Base-by-base conservation (phyloP, 2,113 vertebrate genomes). In the Chlorocebus sabaeus region DNA sequence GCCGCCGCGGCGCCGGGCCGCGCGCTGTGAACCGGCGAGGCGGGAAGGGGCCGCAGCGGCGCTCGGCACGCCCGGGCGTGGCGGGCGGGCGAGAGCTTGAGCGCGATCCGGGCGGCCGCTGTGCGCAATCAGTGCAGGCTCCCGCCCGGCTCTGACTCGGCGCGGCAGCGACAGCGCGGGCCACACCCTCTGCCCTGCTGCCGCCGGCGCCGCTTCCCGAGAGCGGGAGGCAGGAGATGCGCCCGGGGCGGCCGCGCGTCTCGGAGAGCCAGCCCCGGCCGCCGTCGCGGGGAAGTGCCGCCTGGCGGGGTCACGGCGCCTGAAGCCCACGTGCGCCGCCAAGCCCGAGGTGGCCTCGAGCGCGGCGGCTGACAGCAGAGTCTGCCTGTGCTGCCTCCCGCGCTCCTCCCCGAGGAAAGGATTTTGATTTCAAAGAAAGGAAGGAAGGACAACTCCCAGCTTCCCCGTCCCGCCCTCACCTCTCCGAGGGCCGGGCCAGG, bases 141-240 rank as follows among this genome's bases (percentile, higher is more conserved):
- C 87, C 96, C 95, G 72, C 95, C 87, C 88, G 95, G 72, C 97
- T 78, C 95, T 40, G 68, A 95, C 92, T 96, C 92, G 8, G 61
- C 8, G 82, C 86, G 40, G 76, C 92, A 83, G 84, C 57, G 88
- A 81, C 87, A 64, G 92, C 83, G 17, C 75, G 83, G 95, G 96
- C 98, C 98, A 98, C 98, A 98, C 98, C 98, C 98, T 98, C 98
- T 32, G 97, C 97, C 70, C 86, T 40, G 61, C 61, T 6, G 91
- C 88, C 12, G 95, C 97, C 52, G 75, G 57, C 68, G 87, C 89
- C 27, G 84, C 97, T 97, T 95, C 98, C 98, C 93, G 92, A 92
- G 92, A 85, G 90, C 96, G 2, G 25, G 75, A 40, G 82, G 93
- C 87, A 5, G 94, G 97, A 96, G 97, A 97, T 98, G 98, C 85